Base-by-base conservation (phyloP, 35 echinoderm and acorn worm species). In the Anneissia japonica region DNA sequence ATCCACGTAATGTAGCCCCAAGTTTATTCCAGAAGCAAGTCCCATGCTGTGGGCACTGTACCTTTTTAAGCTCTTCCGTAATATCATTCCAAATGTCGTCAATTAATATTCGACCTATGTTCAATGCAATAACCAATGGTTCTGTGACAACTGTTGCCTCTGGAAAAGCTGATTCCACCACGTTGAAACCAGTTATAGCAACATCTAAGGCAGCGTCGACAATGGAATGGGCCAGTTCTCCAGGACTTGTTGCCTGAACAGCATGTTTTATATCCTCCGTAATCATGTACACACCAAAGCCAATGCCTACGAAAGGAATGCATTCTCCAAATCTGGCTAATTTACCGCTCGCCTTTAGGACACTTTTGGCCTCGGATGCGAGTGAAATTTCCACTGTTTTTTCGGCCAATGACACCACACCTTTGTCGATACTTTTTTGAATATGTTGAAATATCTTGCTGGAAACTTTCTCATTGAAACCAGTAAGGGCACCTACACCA, bases 21-120 rank as follows among this genome's bases (percentile, higher is more conserved):
- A 76, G n/a, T 76, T 76, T 7, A 30, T 76, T 76, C 74, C 74
- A 76, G 74, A 76, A 76, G 28, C 74, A 76, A 12, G 74, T 76
- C 7, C 74, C 74, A 29, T 76, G 28, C 28, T 7, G n/a, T 12
- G 74, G 74, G 34, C 74, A 76, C 28, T 76, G 74, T 6, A 76
- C 74, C 34, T 29, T 76, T 33, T 76, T 76, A 76, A 76, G 74
- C 28, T 7, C 74, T 12, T 76, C 74, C 9, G 74, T 76, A 6
- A 76, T 29, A 6, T 76, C 74, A 76, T 76, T 76, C 74, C 74
- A 76, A 29, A 76, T 29, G 74, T 29, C 74, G 34, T 76, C 74
- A 76, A 76, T 76, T 26, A 76, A 7, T 76, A 76, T 76, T 76
- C 74, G 74, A 29, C 11, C 74, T 12, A 76, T 33, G 34, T 76